Evolutionary conservation across 2,888 invertebrate species (phyloP).

Genomic region (Aleiodes testaceus): DNA sequence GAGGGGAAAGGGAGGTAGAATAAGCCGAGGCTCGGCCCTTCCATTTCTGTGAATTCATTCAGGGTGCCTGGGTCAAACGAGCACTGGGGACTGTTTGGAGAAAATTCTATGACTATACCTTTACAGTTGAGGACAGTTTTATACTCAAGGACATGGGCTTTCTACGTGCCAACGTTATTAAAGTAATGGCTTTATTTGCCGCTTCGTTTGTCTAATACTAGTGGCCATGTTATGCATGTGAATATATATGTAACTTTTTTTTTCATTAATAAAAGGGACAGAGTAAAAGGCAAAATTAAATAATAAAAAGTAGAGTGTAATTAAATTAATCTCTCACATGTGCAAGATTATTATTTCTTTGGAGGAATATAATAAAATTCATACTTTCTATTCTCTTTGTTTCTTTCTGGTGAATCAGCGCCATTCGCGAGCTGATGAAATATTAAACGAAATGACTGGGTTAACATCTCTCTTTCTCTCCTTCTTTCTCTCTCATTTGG

Average conservation of each 20-base stretch:
- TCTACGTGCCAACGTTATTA: conserved; percentile 32
- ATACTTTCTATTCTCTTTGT: not conserved
- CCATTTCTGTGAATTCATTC: conserved; percentile 39
- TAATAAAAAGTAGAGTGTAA: too few relatives aligned
- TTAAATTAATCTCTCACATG: too few relatives aligned
- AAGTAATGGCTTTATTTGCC: conserved; percentile 29
- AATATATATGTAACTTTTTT: not conserved
- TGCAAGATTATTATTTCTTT: too few relatives aligned
- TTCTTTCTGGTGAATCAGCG: not conserved
- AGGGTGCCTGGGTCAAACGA: conserved; percentile 24
- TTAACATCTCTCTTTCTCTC: not conserved
- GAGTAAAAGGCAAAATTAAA: not conserved
- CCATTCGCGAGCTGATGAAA: conserved; percentile 4
- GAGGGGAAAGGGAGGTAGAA: too few relatives aligned
- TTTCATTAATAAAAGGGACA: not conserved
- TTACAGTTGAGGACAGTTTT: conserved; percentile 28
- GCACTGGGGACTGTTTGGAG: conserved; percentile 13
- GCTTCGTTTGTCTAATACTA: conserved; percentile 18
- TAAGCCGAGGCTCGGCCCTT: conserved; percentile 1
- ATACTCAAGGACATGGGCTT: conserved; percentile 16
- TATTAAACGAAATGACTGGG: not conserved
- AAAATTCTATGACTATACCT: conserved; percentile 1
- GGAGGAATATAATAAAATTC: too few relatives aligned
- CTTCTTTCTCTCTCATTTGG: too few relatives aligned
- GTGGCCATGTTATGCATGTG: not conserved